Evolutionary conservation across 2,888 invertebrate species (phyloP), one percentile per base, ranked within the genome.

Genomic region (Rotaria macrura): DNA sequence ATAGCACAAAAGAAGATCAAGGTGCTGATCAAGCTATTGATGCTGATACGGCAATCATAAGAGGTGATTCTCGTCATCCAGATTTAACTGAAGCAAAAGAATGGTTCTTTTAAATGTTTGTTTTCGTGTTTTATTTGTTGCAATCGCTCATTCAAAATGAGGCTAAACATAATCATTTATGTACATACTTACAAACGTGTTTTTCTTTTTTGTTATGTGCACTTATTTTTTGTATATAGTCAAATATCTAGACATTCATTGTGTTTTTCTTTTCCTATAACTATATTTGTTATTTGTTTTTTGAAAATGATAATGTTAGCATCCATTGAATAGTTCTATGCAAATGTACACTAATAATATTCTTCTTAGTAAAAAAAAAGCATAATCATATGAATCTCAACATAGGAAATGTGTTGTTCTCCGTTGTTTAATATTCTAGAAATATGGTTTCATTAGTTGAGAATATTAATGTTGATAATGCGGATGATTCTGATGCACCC

Each of bases 1-100:
- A 98, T 90, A 92, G 96, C 85, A 98, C 97, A 0, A 94, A 97
- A 92, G 97, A 97, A 92, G 97, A 97, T 90, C 95, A 95, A 88
- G 97, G 97, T n/a, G 96, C 97, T 14, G 95, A 95, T 88, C 94
- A 94, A 84, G 96, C 96, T 2, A 93, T 94, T 14, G 96, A 96
- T 92, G 95, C 94, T 0, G 96, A 97, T 91, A 94, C 94, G n/a
- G 97, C 97, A 5, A 95, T 97, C 43, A 94, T 96, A 52, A 94
- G 95, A 87, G 95, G 95, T 38, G 93, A 94, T 87, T 96, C 96
- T 17, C 96, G 96, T 12, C 95, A 96, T 89, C 89, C 89, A 14
- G 94, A 95, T 90, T 96, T 96, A 88, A 94, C 95, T 90, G 95
- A 95, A 92, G 94, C 95, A 88, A 93, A 95, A 89, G 96, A 96